These are phyloP conservation scores for Mobula birostris DNA, from an alignment of 2,113 vertebrate species.

Conservation along the genomic window DNA sequence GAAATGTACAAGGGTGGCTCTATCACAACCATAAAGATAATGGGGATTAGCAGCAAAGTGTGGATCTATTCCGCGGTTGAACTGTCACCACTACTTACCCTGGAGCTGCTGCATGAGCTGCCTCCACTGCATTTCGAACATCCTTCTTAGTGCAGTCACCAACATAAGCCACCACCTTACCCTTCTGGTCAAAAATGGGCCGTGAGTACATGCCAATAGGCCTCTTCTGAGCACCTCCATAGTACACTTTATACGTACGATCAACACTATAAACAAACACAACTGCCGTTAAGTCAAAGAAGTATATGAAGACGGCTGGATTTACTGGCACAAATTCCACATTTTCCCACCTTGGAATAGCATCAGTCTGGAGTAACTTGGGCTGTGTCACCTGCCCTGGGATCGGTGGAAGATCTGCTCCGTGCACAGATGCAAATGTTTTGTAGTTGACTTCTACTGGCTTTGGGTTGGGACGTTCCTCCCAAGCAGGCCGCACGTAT, in stretches of 20 bases:
- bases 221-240: constrained; percentile 65
- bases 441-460: constrained; percentile 54
- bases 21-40: no score
- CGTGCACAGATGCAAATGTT: constrained; percentile 53
- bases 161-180: constrained; percentile 57
- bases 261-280: constrained; percentile 50
- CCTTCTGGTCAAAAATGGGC: constrained; percentile 52
- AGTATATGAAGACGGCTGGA: neutral
- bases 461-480: constrained; percentile 40
- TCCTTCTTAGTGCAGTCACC: constrained; percentile 73
- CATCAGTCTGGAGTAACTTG: constrained; percentile 16
- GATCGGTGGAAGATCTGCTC: constrained; percentile 43
- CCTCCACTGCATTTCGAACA: constrained; percentile 69
- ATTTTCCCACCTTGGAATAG: constrained; percentile 49
- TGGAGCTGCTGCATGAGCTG: constrained; percentile 64
- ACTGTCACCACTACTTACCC: constrained; percentile 53
- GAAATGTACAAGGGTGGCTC: neutral
- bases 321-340: neutral
- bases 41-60: no score
- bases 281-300: neutral
- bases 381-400: constrained; percentile 41
- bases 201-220: constrained; percentile 64
- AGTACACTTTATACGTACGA: constrained; percentile 61
- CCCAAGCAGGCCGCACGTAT: constrained; percentile 54
- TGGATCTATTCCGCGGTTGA: neutral